Percentiles rank a stretch among this genome's conserved stretches.
These are phyloP conservation scores for Laticauda colubrina DNA, from an alignment of 2,113 vertebrate genomes.

Conservation along the genomic window DNA sequence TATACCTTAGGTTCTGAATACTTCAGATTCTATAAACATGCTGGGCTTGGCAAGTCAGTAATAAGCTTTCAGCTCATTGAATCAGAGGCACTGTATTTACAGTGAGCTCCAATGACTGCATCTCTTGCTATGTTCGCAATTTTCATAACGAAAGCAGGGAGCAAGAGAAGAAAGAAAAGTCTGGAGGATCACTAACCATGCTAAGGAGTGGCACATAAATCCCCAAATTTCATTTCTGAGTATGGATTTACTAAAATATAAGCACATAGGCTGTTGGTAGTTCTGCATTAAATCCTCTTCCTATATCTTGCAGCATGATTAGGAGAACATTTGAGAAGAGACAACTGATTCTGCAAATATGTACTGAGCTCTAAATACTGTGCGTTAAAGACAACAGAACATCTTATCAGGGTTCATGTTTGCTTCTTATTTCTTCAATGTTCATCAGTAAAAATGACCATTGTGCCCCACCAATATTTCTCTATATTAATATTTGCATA, in stretches of 20 bases:
- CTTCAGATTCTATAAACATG: slow-evolving; percentile 23
- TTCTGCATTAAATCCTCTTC: slow-evolving; percentile 48
- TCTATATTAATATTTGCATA: background rate
- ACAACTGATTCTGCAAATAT: background rate
- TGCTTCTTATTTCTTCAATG: background rate
- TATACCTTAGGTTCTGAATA: slow-evolving; percentile 27
- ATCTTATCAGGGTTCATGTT: background rate
- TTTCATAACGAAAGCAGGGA: background rate
- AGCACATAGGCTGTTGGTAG: slow-evolving; percentile 11
- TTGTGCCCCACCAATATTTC: background rate
- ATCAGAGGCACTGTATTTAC: slow-evolving; percentile 27
- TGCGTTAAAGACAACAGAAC: background rate
- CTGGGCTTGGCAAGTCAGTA: slow-evolving; percentile 44
- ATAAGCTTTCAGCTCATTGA: slow-evolving; percentile 18
- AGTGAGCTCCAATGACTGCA: slow-evolving; percentile 25
- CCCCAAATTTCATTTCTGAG: slow-evolving; percentile 35
- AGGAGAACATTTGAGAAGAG: slow-evolving; percentile 40
- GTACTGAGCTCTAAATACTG: background rate
- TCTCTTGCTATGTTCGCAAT: background rate
- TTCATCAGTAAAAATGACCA: background rate
- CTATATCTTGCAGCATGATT: slow-evolving; percentile 39
- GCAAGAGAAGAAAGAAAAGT: background rate
- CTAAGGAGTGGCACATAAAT: slow-evolving; percentile 16
- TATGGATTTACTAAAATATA: slow-evolving; percentile 45
- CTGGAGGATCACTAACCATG: background rate